Percentiles rank a stretch among this genome's conserved stretches.
Conservation (phyloP, 1,140 invertebrate genomes). For the Drosophila takahashii region DNA sequence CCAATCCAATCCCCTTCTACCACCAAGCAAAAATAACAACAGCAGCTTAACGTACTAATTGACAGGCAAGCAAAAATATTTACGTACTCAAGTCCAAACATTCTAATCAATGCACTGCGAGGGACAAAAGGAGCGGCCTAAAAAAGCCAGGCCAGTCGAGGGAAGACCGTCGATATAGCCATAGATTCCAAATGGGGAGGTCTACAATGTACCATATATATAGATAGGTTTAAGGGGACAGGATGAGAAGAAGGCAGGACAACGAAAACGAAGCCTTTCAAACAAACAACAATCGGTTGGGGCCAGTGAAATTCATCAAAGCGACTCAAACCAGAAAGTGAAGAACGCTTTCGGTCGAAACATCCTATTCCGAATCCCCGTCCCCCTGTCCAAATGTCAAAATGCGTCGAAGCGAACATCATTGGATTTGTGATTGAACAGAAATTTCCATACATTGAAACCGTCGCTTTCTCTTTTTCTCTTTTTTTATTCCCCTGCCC, state of each 20-base stretch:
- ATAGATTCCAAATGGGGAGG: not conserved
- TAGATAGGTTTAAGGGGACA: not conserved
- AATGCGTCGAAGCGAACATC: constrained; percentile 84
- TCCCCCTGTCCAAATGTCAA: constrained; percentile 75
- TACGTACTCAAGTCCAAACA: constrained; percentile 82
- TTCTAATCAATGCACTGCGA: constrained; percentile 79
- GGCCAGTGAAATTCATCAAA: constrained; percentile 74
- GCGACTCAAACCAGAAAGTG: constrained; percentile 19
- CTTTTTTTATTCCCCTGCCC: constrained; percentile 18
- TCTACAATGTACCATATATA: constrained; percentile 6
- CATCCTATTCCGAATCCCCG: not conserved
- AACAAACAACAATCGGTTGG: constrained; percentile 71
- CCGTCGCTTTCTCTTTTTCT: constrained; percentile 19
- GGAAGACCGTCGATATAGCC: constrained; percentile 6
- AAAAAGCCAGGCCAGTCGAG: constrained; percentile 7
- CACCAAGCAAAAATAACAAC: constrained; percentile 15
- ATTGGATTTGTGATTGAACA: constrained; percentile 84
- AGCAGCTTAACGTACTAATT: constrained; percentile 76
- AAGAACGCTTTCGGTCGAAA: constrained; percentile 1
- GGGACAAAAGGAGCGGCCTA: constrained; percentile 33
- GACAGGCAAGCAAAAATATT: constrained; percentile 83
- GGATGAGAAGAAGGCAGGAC: constrained; percentile 6
- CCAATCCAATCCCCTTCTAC: not conserved
- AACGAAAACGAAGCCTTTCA: constrained; percentile 61
- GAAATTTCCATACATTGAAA: constrained; percentile 82